Base-by-base conservation (phyloP, 2,888 invertebrate genomes). In the Hypomecis punctinalis region DNA sequence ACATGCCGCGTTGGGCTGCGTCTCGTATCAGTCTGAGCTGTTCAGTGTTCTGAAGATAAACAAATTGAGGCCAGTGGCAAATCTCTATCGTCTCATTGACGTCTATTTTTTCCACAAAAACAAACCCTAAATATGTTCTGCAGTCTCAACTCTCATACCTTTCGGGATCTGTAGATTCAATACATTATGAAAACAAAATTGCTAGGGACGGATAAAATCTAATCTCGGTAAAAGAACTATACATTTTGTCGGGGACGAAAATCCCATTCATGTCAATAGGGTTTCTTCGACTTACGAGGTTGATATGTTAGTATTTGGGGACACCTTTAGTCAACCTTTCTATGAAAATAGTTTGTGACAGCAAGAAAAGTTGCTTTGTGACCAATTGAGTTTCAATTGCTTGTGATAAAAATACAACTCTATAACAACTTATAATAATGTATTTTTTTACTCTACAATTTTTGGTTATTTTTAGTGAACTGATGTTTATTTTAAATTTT, bases 211-310 rank as follows among this genome's bases (percentile, higher is more conserved):
- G 67, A 71, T 73, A 76, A 74, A 76, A 75, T 75, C 70, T 74
- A 78, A 78, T 79, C 74, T 71, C 67, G 68, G 67, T 69, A 71
- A 70, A 69, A 76, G 73, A 76, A 73, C 68, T 68, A 78, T 74
- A 74, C 66, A 71, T 77, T 77, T 78, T 74, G 70, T 73, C 63
- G 74, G 74, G 76, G 76, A 69, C 71, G 68, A 75, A 77, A 79
- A 77, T 75, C 73, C 72, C 61, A 76, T 81, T 82, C 72, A 73
- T 72, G 72, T 73, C 78, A 75, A 77, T 77, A 76, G 73, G 72
- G 74, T 69, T 72, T 68, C 75, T 72, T 73, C 72, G 73, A 70
- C 63, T 70, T 71, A 64, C 57, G 65, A 62, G 70, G 75, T 67
- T 74, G 59, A 57, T 66, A 61, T 45, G 65, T 61, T 52, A 56